A percentile compares a stretch with the other conserved stretches of the same genome.
Conservation (phyloP, 2,888 invertebrate species). For the Morpho achilles region DNA sequence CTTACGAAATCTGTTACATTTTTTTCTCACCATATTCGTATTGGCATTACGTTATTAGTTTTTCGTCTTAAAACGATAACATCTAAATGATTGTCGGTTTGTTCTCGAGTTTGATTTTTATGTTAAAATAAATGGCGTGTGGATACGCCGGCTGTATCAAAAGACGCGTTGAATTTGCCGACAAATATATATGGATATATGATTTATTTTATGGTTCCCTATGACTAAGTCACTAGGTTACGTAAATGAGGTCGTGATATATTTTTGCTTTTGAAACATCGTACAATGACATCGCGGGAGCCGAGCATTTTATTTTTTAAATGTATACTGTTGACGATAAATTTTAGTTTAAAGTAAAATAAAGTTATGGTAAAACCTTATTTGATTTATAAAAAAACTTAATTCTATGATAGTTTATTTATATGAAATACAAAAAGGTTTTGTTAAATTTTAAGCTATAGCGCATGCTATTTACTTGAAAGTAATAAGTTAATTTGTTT, state of each 20-base stretch:
- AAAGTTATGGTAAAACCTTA: too few relatives aligned
- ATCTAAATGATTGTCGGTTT: conserved; percentile 69
- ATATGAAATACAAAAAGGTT: too few relatives aligned
- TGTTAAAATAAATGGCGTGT: conserved; percentile 61
- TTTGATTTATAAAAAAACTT: too few relatives aligned
- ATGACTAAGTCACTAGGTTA: conserved; percentile 10
- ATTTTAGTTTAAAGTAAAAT: too few relatives aligned
- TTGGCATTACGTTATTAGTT: conserved; percentile 61
- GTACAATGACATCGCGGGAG: too few relatives aligned
- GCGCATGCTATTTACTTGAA: too few relatives aligned
- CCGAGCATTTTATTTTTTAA: too few relatives aligned
- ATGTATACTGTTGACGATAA: too few relatives aligned
- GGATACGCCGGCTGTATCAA: conserved; percentile 34
- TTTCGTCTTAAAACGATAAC: conserved; percentile 69
- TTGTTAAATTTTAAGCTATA: too few relatives aligned
- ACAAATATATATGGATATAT: conserved; percentile 16
- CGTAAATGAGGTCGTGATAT: conserved; percentile 13
- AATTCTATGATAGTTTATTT: too few relatives aligned
- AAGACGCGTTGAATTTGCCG: conserved; percentile 15
- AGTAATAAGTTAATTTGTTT: too few relatives aligned
- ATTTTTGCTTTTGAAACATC: background rate
- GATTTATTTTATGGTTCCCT: conserved; percentile 13
- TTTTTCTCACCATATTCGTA: conserved; percentile 29
- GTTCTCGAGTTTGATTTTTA: conserved; percentile 54
- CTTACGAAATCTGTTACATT: conserved; percentile 25